Conservation (phyloP, 1,140 invertebrate species). For the Cepaea nemoralis region DNA sequence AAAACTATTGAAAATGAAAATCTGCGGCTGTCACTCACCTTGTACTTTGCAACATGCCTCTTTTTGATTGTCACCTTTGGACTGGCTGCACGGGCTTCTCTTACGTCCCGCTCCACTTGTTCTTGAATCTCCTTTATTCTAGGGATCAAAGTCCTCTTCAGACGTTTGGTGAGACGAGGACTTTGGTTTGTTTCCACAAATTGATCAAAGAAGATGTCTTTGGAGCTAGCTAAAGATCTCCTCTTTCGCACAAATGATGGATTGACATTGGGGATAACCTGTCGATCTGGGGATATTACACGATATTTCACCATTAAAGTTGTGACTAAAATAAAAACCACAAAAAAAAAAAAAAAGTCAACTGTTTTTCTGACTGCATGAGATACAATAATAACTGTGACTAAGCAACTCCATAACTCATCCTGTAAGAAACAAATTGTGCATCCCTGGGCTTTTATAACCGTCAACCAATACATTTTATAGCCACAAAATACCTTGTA, state of each 20-base stretch:
- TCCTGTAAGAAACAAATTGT: too few relatives aligned
- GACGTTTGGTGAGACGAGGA: constrained; percentile 37
- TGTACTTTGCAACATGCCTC: constrained; percentile 35
- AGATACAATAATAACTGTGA: too few relatives aligned
- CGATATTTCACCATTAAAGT: too few relatives aligned
- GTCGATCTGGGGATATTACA: constrained; percentile 53
- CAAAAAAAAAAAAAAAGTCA: too few relatives aligned
- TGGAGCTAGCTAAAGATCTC: constrained; percentile 49
- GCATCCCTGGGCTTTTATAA: too few relatives aligned
- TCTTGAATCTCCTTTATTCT: constrained; percentile 36
- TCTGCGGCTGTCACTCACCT: constrained; percentile 13
- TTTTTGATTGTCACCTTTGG: constrained; percentile 46
- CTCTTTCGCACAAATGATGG: constrained; percentile 60
- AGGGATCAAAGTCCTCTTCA: constrained; percentile 41
- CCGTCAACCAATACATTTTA: too few relatives aligned
- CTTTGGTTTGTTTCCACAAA: constrained; percentile 34
- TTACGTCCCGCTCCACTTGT: constrained; percentile 35
- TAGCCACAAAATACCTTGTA: too few relatives aligned
- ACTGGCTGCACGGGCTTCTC: constrained; percentile 27
- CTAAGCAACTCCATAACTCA: too few relatives aligned
- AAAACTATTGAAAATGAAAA: too few relatives aligned
- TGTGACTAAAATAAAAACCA: too few relatives aligned
- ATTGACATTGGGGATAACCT: constrained; percentile 60
- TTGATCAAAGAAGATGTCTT: constrained; percentile 52
- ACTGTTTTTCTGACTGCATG: too few relatives aligned